These are phyloP conservation scores for Pachycephus smyrnensis DNA, from an alignment of 2,888 invertebrate genomes.

Conservation along the genomic window DNA sequence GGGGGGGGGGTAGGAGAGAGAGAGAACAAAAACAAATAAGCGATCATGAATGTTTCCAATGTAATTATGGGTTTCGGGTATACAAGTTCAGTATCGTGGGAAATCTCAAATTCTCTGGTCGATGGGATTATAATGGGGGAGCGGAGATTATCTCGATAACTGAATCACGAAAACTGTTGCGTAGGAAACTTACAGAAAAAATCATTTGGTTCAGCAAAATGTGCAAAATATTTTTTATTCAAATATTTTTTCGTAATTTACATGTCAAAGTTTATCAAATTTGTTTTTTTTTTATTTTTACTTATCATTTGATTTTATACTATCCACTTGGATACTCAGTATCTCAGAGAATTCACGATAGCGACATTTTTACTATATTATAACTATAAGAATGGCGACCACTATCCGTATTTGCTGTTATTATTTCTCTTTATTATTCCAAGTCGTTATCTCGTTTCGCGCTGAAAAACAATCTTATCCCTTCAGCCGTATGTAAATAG, in stretches of 20 bases:
- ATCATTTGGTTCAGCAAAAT: neutral
- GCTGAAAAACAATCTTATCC: slow-evolving; percentile 14
- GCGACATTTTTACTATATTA: neutral
- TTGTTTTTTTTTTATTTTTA: neutral
- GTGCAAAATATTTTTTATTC: no score
- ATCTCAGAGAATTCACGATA: neutral
- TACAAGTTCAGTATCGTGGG: neutral
- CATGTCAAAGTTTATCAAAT: neutral
- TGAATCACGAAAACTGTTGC: neutral
- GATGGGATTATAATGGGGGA: neutral
- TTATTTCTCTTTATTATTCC: neutral
- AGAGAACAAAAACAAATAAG: neutral
- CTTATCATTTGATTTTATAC: neutral
- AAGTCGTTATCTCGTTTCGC: neutral
- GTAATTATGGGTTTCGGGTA: neutral
- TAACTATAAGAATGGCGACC: neutral
- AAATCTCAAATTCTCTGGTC: neutral
- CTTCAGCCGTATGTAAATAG: neutral
- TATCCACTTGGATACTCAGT: neutral
- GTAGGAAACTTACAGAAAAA: neutral
- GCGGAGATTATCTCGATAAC: neutral
- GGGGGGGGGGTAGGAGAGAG: no score
- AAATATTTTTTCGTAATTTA: no score
- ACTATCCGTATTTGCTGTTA: neutral
- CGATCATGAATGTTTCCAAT: neutral